phyloP scores from a whole-genome alignment of 2,797 vertebrate genomes.

The Lerista edwardsae region DNA sequence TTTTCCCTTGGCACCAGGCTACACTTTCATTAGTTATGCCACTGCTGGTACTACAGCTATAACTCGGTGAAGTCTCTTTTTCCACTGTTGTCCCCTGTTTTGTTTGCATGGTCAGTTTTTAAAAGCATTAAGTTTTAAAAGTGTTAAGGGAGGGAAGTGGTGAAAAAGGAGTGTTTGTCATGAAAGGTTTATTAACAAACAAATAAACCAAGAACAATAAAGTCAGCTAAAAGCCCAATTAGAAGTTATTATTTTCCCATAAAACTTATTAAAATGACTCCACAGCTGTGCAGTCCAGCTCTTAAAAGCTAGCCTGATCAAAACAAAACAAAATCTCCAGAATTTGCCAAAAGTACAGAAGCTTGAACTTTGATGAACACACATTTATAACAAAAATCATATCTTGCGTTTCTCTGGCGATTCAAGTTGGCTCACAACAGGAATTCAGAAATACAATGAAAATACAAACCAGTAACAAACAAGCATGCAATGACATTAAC shows the following conservation, averaged over 20 bases:
- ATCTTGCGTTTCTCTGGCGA: too few species aligned
- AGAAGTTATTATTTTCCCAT: not conserved
- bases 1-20: too few species aligned
- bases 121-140: too few species aligned
- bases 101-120: not conserved
- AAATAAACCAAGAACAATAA: not conserved
- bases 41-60: too few species aligned
- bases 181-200: not conserved
- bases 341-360: not conserved
- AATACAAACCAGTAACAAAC: too few species aligned
- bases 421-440: too few species aligned
- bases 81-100: not conserved
- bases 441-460: too few species aligned
- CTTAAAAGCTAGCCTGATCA: not conserved
- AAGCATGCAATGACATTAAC: too few species aligned
- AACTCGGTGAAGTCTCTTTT: too few species aligned
- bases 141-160: not conserved
- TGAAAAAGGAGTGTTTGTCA: not conserved
- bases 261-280: not conserved
- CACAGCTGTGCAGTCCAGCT: not conserved
- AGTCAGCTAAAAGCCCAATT: not conserved
- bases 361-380: not conserved
- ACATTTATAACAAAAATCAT: too few species aligned
- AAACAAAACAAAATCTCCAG: not conserved
- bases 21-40: too few species aligned